A percentile compares a stretch with the other conserved stretches of the same genome.
phyloP scores from a whole-genome alignment of 2,113 vertebrate genomes.

The Ellobius talpinus region DNA sequence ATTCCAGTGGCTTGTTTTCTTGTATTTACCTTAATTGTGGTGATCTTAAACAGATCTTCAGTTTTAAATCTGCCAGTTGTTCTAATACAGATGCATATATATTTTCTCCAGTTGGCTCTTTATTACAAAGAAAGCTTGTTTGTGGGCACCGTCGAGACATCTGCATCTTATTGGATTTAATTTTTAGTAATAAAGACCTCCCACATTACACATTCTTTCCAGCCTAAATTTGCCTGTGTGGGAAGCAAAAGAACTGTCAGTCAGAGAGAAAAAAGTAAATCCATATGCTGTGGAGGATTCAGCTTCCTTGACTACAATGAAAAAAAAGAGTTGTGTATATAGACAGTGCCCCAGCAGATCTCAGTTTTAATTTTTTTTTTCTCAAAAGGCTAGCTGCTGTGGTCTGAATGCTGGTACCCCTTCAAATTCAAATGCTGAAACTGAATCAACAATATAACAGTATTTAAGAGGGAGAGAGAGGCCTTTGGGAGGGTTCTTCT shows the following conservation, averaged over 20 bases:
- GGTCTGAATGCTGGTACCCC: neutral
- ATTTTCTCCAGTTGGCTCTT: conserved; percentile 79
- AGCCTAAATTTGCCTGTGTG: conserved; percentile 78
- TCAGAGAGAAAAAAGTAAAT: conserved; percentile 75
- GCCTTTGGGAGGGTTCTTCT: neutral
- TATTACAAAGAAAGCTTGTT: conserved; percentile 79
- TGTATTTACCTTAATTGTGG: conserved; percentile 75
- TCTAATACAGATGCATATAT: conserved; percentile 74
- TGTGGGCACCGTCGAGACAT: conserved; percentile 76
- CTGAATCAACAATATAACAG: neutral
- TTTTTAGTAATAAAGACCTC: conserved; percentile 83
- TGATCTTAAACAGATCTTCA: conserved; percentile 75
- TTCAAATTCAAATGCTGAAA: neutral
- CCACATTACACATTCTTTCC: conserved; percentile 81
- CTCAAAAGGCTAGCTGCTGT: conserved; percentile 23
- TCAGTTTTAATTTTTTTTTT: neutral
- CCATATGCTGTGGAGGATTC: conserved; percentile 75
- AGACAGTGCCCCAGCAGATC: conserved; percentile 45
- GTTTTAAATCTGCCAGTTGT: conserved; percentile 73
- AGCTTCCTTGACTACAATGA: conserved; percentile 51
- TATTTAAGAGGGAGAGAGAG: neutral
- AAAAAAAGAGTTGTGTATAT: conserved; percentile 28
- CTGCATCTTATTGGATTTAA: conserved; percentile 84
- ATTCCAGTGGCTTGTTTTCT: conserved; percentile 80
- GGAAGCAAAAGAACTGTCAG: conserved; percentile 77